Evolutionary conservation across 2,888 invertebrate genomes (phyloP), one percentile per base, ranked within the genome.

Genomic region (Idaea biselata): DNA sequence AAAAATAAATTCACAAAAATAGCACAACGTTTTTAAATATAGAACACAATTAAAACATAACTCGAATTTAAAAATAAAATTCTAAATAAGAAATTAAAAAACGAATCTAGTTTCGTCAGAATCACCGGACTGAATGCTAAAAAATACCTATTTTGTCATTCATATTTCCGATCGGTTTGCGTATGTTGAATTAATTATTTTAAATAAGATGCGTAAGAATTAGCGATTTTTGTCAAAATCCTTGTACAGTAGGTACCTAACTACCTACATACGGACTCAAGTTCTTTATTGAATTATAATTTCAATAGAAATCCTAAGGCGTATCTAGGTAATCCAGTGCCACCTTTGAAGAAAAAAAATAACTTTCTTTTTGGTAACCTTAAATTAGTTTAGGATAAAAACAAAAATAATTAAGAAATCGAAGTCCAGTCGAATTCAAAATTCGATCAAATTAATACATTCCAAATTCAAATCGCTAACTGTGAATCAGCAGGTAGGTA

Each of bases 1-100:
- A 61, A 31, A 63, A 54, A 63, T 59, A 62, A 66, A 44, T 44
- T 14, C 44, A 44, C 44, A 44, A 44, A 44, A 44, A 44, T 44
- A 44, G 44, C 7, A 44, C 44, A 44, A 7, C 44, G 14, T 14
- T 44, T 44, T 44, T 44, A 44, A 14, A 44, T 44, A 44, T 44
- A 44, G 8, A 44, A 44, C 44, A 44, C 44, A 44, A 44, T 44
- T 44, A 14, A 44, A 44, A 44, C 11, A 44, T 14, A 33, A 44
- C 3, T 14, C 14, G 14, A 11, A 11, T 7, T 44, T 44, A 14
- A 44, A 44, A 44, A 7, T 44, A 44, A 2, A 44, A 11, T 44
- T 44, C 6, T 44, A 44, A 44, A 44, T 44, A 44, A 44, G 44
- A 44, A 44, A 11, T 44, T 8, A 14, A 44, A 44, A 44, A 44